phyloP scores from a whole-genome alignment of 2,888 invertebrate genomes.

The Pocota personata region DNA sequence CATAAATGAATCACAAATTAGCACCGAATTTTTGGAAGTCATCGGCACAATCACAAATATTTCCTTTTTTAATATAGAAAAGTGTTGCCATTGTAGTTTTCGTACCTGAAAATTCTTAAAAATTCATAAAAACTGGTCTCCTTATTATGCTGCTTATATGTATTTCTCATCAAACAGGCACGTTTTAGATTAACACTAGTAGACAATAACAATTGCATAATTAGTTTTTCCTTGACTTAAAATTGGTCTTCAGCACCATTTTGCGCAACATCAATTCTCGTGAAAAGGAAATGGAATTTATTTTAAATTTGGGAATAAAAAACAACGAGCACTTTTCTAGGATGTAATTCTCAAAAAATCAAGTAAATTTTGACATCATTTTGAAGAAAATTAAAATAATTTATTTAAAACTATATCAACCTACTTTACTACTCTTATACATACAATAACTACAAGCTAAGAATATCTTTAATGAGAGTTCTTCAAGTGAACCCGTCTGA shows the following conservation, averaged over 20 bases:
- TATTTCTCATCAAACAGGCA: neutral
- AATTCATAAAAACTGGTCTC: too few relatives aligned
- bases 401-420: slow-evolving; percentile 8
- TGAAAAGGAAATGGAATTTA: too few relatives aligned
- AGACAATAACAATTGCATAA: neutral
- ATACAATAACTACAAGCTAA: neutral
- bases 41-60: too few relatives aligned
- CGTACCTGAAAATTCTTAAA: too few relatives aligned
- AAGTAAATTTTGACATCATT: neutral
- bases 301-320: too few relatives aligned
- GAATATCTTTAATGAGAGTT: neutral
- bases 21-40: too few relatives aligned
- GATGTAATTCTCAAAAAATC: neutral
- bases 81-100: too few relatives aligned
- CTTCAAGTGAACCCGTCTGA: slow-evolving; percentile 32
- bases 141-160: too few relatives aligned
- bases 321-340: neutral
- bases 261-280: too few relatives aligned
- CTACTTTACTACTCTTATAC: neutral
- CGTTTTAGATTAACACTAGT: neutral
- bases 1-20: too few relatives aligned
- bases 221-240: neutral
- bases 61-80: too few relatives aligned
- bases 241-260: too few relatives aligned
- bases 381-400: slow-evolving; percentile 14